Conservation (phyloP, 2,113 vertebrate species). For the Microtus ochrogaster region DNA sequence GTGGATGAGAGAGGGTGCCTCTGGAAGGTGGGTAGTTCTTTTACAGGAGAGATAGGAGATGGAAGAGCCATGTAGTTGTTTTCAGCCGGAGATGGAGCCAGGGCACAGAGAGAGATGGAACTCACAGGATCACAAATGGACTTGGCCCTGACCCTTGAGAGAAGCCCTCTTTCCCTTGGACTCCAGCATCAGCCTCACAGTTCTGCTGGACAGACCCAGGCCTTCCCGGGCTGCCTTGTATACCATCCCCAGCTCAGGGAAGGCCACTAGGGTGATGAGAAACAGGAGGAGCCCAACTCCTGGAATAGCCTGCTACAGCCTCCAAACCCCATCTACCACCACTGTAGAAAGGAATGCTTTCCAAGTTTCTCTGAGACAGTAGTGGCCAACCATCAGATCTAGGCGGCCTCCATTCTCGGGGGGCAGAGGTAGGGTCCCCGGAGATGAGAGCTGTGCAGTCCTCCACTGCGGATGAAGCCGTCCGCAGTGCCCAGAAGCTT, state of each 20-base stretch:
- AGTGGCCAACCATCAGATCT: neutral
- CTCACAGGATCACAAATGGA: neutral
- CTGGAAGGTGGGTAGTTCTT: neutral
- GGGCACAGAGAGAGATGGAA: neutral
- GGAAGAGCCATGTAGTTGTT: neutral
- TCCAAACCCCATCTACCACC: neutral
- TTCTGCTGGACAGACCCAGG: neutral
- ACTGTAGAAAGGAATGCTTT: neutral
- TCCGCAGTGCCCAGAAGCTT: neutral
- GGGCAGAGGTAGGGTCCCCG: neutral
- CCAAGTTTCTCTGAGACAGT: neutral
- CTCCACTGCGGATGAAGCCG: neutral
- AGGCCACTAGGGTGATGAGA: neutral
- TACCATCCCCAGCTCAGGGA: neutral
- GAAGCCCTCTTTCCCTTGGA: neutral
- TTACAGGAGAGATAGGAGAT: too few species aligned
- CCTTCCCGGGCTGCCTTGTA: neutral
- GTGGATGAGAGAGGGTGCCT: fast-evolving
- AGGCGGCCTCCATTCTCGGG: neutral
- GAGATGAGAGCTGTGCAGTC: neutral
- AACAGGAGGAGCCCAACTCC: neutral
- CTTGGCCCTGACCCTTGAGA: neutral
- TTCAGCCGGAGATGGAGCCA: neutral
- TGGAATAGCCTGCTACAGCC: neutral
- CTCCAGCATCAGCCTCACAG: neutral